phyloP scores from a whole-genome alignment of 2,113 vertebrate genomes.

The Cercocebus atys region DNA sequence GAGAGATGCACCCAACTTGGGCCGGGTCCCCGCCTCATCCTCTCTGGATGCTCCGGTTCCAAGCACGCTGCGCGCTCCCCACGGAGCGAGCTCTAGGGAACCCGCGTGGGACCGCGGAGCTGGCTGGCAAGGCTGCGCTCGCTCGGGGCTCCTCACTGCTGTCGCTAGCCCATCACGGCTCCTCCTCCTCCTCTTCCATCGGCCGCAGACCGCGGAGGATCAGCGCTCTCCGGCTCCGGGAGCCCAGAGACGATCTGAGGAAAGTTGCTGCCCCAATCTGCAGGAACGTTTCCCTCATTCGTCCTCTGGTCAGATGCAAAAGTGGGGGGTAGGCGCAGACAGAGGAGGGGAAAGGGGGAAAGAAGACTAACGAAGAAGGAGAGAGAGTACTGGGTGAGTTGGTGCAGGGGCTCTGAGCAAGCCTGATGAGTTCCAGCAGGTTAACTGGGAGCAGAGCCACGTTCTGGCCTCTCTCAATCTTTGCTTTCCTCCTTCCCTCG shows the following conservation, averaged over 20 bases:
- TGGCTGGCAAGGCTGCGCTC: neutral
- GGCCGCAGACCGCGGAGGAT: neutral
- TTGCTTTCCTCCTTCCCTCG: neutral
- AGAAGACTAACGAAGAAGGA: neutral
- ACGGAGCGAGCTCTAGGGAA: neutral
- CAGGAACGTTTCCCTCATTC: slow-evolving; percentile 28
- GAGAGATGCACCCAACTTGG: slow-evolving; percentile 40
- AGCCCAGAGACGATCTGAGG: neutral
- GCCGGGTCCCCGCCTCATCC: slow-evolving; percentile 74
- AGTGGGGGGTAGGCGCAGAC: neutral
- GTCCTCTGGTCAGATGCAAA: slow-evolving; percentile 28
- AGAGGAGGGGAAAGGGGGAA: neutral
- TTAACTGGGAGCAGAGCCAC: neutral
- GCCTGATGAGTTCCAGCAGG: slow-evolving; percentile 24
- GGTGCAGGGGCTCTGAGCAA: slow-evolving; percentile 28
- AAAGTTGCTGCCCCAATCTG: slow-evolving; percentile 68
- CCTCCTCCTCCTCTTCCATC: slow-evolving; percentile 2
- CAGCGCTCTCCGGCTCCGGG: neutral
- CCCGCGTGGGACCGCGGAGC: slow-evolving; percentile 13
- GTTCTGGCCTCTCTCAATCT: neutral
- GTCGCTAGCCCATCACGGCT: slow-evolving; percentile 65
- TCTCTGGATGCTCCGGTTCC: slow-evolving; percentile 76
- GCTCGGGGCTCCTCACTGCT: neutral
- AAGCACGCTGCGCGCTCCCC: slow-evolving; percentile 59
- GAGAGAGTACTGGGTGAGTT: neutral